Base-by-base conservation (phyloP, 2,113 vertebrate genomes). In the Brachyhypopomus occidentalis region DNA sequence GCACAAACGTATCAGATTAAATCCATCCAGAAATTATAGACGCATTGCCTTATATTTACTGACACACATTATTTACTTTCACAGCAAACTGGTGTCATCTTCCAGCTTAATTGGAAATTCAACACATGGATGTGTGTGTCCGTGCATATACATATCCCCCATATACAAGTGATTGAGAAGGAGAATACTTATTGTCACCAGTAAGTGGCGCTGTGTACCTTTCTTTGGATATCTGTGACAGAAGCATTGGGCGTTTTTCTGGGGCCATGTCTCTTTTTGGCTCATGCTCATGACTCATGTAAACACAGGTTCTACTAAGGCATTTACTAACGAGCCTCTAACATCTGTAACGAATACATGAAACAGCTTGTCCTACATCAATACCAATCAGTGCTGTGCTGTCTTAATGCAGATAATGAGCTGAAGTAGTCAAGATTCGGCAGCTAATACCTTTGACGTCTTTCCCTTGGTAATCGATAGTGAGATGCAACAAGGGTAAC, bases 401-500 rank as follows among this genome's bases (percentile, higher is more conserved):
- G 8, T 52, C 2, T 8, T 48, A 2, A 52, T 52, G 45, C 45
- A 14, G 45, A 52, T 52, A 52, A 52, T 52, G 9, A 52, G 45
- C 2, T 14, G 45, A 14, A 12, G 45, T 2, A 52, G 45, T 52
- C 45, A 14, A 3, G 45, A 14, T 52, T 52, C 45, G 12, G 12
- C 45, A 52, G 45, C 12, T 52, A 52, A 52, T 52, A 98, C 97
- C 97, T 96, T 97, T 97, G 86, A 92, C 89, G 30, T 99, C 97
- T 88, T 98, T 99, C 62, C 96, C 96, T 55, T 98, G 96, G 81
- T 96, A 96, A 80, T 98, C 96, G 0, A 98, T 95, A 0, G 95
- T 98, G 87, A 99, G 90, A 86, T 99, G 97, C 77, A 99, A 90
- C 85, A 98, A 94, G 34, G 97, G 98, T 72, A 99, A 95, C 17